phyloP scores from a whole-genome alignment of 2,888 invertebrate genomes.

The Barypeithes pellucidus region DNA sequence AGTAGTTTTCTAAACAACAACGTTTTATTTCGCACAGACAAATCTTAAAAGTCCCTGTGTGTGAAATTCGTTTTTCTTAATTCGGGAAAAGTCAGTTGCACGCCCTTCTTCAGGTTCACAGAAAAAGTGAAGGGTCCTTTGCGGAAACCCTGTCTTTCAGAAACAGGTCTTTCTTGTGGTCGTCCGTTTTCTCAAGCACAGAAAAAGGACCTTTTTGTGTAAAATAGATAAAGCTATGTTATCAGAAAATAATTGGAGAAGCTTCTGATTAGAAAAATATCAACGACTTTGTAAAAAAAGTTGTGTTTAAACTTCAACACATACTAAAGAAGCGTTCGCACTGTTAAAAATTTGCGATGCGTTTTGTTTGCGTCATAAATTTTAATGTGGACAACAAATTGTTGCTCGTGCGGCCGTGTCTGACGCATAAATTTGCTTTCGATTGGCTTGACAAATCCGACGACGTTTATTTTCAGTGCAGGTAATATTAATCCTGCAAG shows the following conservation, averaged over 20 bases:
- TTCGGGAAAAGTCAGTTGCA: slow-evolving; percentile 51
- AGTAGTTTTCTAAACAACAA: slow-evolving; percentile 21
- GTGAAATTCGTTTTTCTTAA: slow-evolving; percentile 50
- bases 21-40: slow-evolving; percentile 32
- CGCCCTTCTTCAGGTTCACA: slow-evolving; percentile 48
- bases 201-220: slow-evolving; percentile 14
- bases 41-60: slow-evolving; percentile 35
- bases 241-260: slow-evolving; percentile 14
- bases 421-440: too few species aligned
- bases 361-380: too few species aligned
- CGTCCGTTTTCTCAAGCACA: slow-evolving; percentile 43
- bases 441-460: too few species aligned
- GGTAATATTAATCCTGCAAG: too few species aligned
- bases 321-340: too few species aligned
- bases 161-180: slow-evolving; percentile 45
- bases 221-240: slow-evolving; percentile 17
- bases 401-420: too few species aligned
- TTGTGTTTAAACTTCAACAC: too few species aligned
- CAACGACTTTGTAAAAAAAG: too few species aligned
- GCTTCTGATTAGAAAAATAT: too few species aligned
- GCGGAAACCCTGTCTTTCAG: slow-evolving; percentile 49
- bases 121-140: slow-evolving; percentile 50
- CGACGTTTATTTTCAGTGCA: too few species aligned
- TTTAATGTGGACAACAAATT: too few species aligned
- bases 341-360: too few species aligned